Conservation (phyloP, 1,140 invertebrate genomes). For the Aphaenogaster rudis region DNA sequence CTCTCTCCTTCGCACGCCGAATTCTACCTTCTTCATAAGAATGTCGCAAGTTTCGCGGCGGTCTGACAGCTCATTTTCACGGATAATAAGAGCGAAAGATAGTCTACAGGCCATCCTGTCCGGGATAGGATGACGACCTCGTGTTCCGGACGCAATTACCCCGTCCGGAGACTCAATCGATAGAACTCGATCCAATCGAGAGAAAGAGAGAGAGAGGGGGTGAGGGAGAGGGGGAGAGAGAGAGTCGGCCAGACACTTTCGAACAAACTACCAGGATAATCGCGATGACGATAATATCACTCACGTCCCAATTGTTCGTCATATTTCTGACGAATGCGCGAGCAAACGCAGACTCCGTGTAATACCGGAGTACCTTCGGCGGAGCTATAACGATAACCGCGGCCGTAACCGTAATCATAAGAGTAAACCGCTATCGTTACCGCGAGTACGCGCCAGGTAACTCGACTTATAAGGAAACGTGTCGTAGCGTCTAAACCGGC, state of each 20-base stretch:
- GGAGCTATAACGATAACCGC: slow-evolving; percentile 20
- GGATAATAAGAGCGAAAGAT: slow-evolving; percentile 53
- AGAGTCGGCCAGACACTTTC: neutral
- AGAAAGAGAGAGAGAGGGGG: neutral
- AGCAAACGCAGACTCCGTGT: neutral
- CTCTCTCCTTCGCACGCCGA: neutral
- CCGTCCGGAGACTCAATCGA: slow-evolving; percentile 40
- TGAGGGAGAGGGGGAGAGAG: too few relatives aligned
- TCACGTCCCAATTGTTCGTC: slow-evolving; percentile 28
- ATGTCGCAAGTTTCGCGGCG: slow-evolving; percentile 38
- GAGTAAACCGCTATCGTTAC: slow-evolving; percentile 24
- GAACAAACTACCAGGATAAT: slow-evolving; percentile 46
- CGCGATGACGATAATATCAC: slow-evolving; percentile 7
- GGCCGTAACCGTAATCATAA: slow-evolving; percentile 47
- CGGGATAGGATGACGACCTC: slow-evolving; percentile 39
- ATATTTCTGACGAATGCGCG: slow-evolving; percentile 51
- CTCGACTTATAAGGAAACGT: slow-evolving; percentile 1
- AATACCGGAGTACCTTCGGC: slow-evolving; percentile 40
- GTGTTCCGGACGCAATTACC: slow-evolving; percentile 50
- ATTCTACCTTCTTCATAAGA: slow-evolving; percentile 5
- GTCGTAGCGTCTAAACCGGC: neutral
- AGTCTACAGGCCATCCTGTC: slow-evolving; percentile 12
- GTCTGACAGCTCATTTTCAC: slow-evolving; percentile 58
- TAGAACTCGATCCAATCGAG: slow-evolving; percentile 43
- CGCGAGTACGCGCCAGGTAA: neutral